phyloP scores from a whole-genome alignment of 2,888 invertebrate genomes.

The Drosophila emarginata region DNA sequence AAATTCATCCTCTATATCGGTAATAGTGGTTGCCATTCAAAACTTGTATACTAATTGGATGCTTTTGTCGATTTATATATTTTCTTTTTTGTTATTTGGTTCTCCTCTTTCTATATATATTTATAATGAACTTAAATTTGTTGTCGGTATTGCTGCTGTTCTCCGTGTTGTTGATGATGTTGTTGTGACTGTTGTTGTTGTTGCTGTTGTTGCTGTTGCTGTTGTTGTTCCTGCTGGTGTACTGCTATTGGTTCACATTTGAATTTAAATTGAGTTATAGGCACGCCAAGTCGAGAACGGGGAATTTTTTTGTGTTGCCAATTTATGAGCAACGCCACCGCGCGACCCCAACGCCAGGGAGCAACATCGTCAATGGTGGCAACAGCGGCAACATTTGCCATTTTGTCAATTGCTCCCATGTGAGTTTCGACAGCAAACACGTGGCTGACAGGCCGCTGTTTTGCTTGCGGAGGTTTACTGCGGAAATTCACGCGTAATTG shows the following conservation, averaged over 20 bases:
- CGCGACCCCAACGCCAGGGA: conserved; percentile 52
- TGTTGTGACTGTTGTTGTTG: conserved; percentile 3
- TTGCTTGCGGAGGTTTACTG: conserved; percentile 43
- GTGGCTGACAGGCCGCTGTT: conserved; percentile 39
- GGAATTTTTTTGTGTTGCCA: conserved; percentile 57
- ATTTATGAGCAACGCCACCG: conserved; percentile 68
- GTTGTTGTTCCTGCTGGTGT: not conserved
- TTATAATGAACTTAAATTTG: conserved; percentile 22
- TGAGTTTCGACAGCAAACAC: conserved; percentile 69
- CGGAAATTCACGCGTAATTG: conserved; percentile 74
- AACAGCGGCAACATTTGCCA: conserved; percentile 62
- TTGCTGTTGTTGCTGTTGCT: not conserved
- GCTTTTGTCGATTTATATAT: conserved; percentile 18
- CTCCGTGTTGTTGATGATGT: not conserved
- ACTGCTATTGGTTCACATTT: conserved; percentile 51
- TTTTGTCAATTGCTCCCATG: conserved; percentile 77
- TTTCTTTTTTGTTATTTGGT: conserved; percentile 7
- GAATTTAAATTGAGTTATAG: conserved; percentile 74
- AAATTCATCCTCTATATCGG: conserved; percentile 34
- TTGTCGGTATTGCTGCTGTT: conserved; percentile 16
- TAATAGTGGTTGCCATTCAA: conserved; percentile 59
- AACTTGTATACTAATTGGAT: conserved; percentile 55
- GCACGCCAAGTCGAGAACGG: conserved; percentile 18
- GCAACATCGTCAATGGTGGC: conserved; percentile 22
- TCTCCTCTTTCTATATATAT: not conserved